Conservation (phyloP, 92 coral and sea anemone species). For the Porites evermanni region DNA sequence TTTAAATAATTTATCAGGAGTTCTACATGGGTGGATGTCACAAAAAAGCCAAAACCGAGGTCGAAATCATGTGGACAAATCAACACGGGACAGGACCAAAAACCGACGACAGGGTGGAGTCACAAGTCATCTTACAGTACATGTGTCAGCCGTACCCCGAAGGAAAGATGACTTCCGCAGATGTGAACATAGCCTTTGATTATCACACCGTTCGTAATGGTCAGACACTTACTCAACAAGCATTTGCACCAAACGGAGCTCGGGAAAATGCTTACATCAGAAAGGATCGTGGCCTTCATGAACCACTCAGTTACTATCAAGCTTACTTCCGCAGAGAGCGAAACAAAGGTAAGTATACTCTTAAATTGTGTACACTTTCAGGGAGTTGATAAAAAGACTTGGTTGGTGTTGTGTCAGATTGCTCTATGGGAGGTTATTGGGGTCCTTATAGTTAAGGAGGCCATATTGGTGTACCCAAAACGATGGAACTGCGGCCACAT, state of each 20-base stretch:
- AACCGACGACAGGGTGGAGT: conserved; percentile 5
- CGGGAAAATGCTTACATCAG: not conserved
- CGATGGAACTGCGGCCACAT: no score
- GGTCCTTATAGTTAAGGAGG: no score
- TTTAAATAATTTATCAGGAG: not conserved
- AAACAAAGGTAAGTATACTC: conserved; percentile 31
- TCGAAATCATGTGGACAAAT: not conserved
- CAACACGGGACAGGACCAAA: conserved; percentile 6
- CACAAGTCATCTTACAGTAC: conserved; percentile 18
- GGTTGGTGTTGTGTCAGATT: not conserved
- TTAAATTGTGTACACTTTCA: no score
- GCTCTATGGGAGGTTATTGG: no score
- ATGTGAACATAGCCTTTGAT: not conserved
- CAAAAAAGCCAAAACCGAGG: conserved; percentile 1
- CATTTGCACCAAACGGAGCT: not conserved
- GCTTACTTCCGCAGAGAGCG: conserved; percentile 15
- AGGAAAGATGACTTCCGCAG: not conserved
- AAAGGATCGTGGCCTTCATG: conserved; percentile 39
- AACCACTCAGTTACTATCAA: conserved; percentile 20
- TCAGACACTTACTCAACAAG: not conserved
- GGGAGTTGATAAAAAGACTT: not conserved
- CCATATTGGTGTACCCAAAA: no score
- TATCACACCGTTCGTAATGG: conserved; percentile 23
- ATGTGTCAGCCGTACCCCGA: conserved; percentile 5
- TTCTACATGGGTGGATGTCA: conserved; percentile 4